Percentiles rank a stretch among this genome's conserved stretches.
Evolutionary conservation across 2,797 vertebrate genomes (phyloP).

Genomic region (Xiphorhynchus erythropygius): DNA sequence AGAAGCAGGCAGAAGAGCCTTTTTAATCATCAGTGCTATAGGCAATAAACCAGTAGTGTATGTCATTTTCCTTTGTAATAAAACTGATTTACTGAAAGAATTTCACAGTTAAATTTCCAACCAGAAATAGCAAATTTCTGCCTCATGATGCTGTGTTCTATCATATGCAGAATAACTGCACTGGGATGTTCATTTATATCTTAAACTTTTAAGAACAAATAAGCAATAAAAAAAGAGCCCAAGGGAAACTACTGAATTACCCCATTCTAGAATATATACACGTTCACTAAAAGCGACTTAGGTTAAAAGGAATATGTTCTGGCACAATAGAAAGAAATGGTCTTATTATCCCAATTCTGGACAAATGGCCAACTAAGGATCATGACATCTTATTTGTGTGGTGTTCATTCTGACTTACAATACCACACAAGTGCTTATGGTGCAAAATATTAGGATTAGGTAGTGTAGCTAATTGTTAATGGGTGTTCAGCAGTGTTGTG

Average conservation of each 20-base stretch:
- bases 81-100: conserved; percentile 4
- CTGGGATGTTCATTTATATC: not conserved
- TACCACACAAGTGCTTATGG: not conserved
- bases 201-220: not conserved
- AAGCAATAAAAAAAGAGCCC: not conserved
- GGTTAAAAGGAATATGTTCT: not conserved
- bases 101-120: not conserved
- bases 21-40: not conserved
- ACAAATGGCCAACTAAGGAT: not conserved
- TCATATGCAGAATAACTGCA: not conserved
- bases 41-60: not conserved
- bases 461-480: not conserved
- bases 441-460: not conserved
- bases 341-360: not conserved
- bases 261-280: not conserved
- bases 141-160: not conserved
- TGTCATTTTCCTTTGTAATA: not conserved
- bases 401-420: not conserved
- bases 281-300: not conserved
- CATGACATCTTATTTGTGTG: not conserved
- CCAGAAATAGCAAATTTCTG: not conserved
- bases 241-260: not conserved
- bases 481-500: not conserved
- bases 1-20: not conserved
- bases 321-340: not conserved